A percentile compares a stretch with the other conserved stretches of the same genome.
Conservation (phyloP, 2,888 invertebrate species). For the Platypus cylindrus region DNA sequence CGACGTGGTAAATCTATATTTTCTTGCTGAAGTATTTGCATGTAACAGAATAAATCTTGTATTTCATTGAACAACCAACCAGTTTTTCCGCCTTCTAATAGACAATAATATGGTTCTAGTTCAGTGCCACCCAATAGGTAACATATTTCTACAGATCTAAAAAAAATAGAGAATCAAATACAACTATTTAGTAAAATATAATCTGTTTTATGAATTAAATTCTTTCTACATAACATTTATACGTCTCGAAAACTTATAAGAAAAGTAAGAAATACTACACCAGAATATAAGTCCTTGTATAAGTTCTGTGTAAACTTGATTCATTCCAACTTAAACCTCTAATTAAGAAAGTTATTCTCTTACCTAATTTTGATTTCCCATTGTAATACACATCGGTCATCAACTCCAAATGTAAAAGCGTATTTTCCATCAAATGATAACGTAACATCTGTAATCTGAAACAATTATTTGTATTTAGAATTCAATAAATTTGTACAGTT, state of each 20-base stretch:
- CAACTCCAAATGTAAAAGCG: slow-evolving; percentile 42
- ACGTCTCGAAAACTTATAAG: too few relatives aligned
- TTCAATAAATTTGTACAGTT: neutral
- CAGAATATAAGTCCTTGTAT: too few relatives aligned
- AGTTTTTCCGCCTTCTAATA: slow-evolving; percentile 55
- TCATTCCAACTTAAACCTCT: too few relatives aligned
- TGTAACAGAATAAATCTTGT: slow-evolving; percentile 63
- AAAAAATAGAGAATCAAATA: too few relatives aligned
- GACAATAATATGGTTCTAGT: slow-evolving; percentile 55
- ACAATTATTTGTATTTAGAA: slow-evolving; percentile 2
- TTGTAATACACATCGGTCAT: slow-evolving; percentile 42
- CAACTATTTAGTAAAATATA: too few relatives aligned
- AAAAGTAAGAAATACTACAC: too few relatives aligned
- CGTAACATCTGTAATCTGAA: slow-evolving; percentile 32
- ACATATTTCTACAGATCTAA: slow-evolving; percentile 36
- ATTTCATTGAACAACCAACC: slow-evolving; percentile 62
- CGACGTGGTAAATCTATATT: slow-evolving; percentile 47
- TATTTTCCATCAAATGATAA: slow-evolving; percentile 38
- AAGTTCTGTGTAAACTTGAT: too few relatives aligned
- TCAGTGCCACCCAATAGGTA: slow-evolving; percentile 42
- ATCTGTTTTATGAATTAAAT: too few relatives aligned
- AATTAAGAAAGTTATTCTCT: slow-evolving; percentile 16
- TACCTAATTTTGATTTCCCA: slow-evolving; percentile 45
- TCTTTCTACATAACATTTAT: too few relatives aligned
- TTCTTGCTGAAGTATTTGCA: slow-evolving; percentile 60